A percentile compares a stretch with the other conserved stretches of the same genome.
phyloP scores from a whole-genome alignment of 2,888 invertebrate genomes.

The Hedya salicella region DNA sequence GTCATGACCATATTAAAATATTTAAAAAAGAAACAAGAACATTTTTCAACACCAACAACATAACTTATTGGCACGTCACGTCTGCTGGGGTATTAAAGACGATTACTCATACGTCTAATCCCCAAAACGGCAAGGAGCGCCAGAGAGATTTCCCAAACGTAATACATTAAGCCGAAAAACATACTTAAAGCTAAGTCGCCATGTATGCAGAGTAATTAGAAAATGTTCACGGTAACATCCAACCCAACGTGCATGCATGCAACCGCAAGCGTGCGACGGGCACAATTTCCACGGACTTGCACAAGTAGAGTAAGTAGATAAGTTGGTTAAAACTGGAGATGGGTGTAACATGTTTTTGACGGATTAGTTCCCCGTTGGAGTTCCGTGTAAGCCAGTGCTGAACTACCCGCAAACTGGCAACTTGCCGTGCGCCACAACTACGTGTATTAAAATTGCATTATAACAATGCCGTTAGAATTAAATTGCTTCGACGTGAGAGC shows the following conservation, averaged over 20 bases:
- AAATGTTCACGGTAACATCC: conserved; percentile 24
- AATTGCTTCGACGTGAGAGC: conserved; percentile 28
- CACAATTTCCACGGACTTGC: conserved; percentile 36
- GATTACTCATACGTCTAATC: conserved; percentile 11
- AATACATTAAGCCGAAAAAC: conserved; percentile 23
- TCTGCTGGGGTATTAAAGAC: background rate
- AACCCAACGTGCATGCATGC: conserved; percentile 9
- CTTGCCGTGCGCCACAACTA: conserved; percentile 28
- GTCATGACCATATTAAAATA: too few species aligned
- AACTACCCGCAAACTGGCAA: conserved; percentile 41
- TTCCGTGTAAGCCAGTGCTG: conserved; percentile 41
- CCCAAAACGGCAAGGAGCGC: conserved; percentile 7
- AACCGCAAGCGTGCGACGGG: conserved; percentile 31
- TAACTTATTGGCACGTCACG: too few species aligned
- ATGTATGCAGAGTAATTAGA: conserved; percentile 33
- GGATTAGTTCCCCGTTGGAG: conserved; percentile 62
- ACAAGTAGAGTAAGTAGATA: conserved; percentile 55
- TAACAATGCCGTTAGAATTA: conserved; percentile 34
- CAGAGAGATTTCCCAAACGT: conserved; percentile 12
- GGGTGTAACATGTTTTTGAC: conserved; percentile 70
- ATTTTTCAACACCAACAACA: too few species aligned
- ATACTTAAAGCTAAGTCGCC: conserved; percentile 25
- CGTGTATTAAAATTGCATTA: conserved; percentile 40
- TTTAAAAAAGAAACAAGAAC: too few species aligned
- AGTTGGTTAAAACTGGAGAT: conserved; percentile 56